phyloP scores from a whole-genome alignment of 2,888 invertebrate species.

The Liopterus haemorrhoidalis region DNA sequence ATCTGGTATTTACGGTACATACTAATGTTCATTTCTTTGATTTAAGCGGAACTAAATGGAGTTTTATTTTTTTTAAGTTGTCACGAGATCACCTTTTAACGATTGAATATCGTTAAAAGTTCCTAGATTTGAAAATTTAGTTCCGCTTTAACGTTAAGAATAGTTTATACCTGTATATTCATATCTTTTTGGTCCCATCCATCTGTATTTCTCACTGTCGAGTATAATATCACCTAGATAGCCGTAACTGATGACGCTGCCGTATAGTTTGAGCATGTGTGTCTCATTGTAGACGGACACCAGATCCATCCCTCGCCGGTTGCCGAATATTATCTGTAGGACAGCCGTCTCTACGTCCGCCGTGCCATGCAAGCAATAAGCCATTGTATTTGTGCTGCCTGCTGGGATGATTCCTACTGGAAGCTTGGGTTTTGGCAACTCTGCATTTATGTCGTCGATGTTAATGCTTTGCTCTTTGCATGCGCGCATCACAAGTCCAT shows the following conservation, averaged over 20 bases:
- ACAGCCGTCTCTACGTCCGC: constrained; percentile 73
- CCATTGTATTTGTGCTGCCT: constrained; percentile 72
- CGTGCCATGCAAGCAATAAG: constrained; percentile 72
- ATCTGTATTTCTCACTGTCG: constrained; percentile 73
- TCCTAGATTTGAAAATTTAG: constrained; percentile 17
- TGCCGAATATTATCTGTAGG: constrained; percentile 76
- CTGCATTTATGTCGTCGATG: constrained; percentile 49
- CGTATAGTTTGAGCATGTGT: constrained; percentile 59
- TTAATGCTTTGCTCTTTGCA: constrained; percentile 51
- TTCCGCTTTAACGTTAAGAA: too few relatives aligned
- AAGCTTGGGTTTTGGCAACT: constrained; percentile 48
- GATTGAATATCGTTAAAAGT: background rate
- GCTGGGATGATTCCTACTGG: constrained; percentile 60
- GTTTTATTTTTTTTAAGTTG: too few relatives aligned
- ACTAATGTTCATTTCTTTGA: too few relatives aligned
- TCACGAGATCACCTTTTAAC: too few relatives aligned
- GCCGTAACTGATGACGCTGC: constrained; percentile 76
- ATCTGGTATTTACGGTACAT: too few relatives aligned
- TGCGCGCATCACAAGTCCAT: constrained; percentile 60
- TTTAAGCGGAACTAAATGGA: too few relatives aligned
- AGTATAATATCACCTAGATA: constrained; percentile 77
- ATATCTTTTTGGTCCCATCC: constrained; percentile 82
- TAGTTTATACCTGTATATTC: constrained; percentile 73
- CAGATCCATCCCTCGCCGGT: constrained; percentile 66
- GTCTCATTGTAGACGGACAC: constrained; percentile 63